phyloP scores from a whole-genome alignment of 2,888 invertebrate genomes.

The Rutpela maculata region DNA sequence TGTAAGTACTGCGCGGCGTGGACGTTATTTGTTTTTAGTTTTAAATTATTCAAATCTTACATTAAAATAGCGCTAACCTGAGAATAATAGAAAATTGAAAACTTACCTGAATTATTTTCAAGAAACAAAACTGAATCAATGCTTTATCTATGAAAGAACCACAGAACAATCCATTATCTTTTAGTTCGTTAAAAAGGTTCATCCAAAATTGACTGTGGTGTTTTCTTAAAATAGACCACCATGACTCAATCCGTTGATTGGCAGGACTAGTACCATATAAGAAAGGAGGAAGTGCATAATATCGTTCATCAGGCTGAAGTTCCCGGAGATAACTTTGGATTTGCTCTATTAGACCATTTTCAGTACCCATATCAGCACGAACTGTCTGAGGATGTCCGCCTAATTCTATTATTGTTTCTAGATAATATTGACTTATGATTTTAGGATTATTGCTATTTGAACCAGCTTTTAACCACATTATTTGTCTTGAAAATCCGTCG shows the following conservation, averaged over 20 bases:
- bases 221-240: slow-evolving; percentile 45
- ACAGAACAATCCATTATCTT: slow-evolving; percentile 20
- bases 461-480: too few species aligned
- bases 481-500: too few species aligned
- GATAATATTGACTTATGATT: background rate
- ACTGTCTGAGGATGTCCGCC: background rate
- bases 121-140: too few species aligned
- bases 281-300: slow-evolving; percentile 28
- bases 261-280: slow-evolving; percentile 31
- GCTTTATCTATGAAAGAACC: too few species aligned
- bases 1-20: too few species aligned
- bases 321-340: slow-evolving; percentile 9
- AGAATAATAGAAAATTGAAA: too few species aligned
- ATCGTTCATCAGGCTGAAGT: background rate
- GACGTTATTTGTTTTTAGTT: too few species aligned
- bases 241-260: slow-evolving; percentile 44
- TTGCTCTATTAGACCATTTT: slow-evolving; percentile 26
- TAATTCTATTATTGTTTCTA: background rate
- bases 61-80: too few species aligned
- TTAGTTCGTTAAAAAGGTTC: slow-evolving; percentile 35
- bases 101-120: too few species aligned
- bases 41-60: too few species aligned
- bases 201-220: slow-evolving; percentile 43
- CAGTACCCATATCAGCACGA: slow-evolving; percentile 39
- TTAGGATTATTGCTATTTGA: too few species aligned